Evolutionary conservation across 2,113 vertebrate genomes (phyloP).

Genomic region (Echinops telfairi): DNA sequence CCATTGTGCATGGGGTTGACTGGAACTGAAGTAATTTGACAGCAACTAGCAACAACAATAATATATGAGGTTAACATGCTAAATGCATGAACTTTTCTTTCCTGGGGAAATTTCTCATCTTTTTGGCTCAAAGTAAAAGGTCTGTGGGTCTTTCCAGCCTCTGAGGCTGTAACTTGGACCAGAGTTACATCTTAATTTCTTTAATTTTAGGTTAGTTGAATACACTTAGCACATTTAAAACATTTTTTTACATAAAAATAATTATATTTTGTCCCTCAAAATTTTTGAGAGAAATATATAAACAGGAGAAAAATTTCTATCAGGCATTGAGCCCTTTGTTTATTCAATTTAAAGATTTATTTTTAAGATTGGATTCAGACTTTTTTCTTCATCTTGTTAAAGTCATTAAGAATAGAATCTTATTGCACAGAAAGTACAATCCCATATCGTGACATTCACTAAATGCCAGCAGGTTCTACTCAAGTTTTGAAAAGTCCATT

Average conservation of each 20-base stretch:
- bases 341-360: slow-evolving; percentile 40
- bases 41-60: neutral
- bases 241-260: neutral
- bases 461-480: slow-evolving; percentile 73
- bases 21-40: too few species aligned
- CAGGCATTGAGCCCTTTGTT: neutral
- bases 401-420: slow-evolving; percentile 75
- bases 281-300: neutral
- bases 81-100: neutral
- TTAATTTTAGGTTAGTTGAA: neutral
- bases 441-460: slow-evolving; percentile 78
- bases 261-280: neutral
- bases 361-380: slow-evolving; percentile 51
- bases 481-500: slow-evolving; percentile 60
- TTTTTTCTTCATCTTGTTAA: slow-evolving; percentile 54
- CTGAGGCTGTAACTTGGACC: neutral
- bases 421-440: slow-evolving; percentile 49
- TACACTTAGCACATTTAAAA: neutral
- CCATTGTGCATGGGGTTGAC: too few species aligned
- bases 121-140: neutral
- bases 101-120: neutral
- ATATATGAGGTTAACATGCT: neutral
- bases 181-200: neutral
- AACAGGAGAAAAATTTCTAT: neutral
- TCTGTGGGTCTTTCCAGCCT: neutral